A percentile compares a stretch with the other conserved stretches of the same genome.
phyloP scores from a whole-genome alignment of 2,113 vertebrate species.

The Muntiacus reevesi region DNA sequence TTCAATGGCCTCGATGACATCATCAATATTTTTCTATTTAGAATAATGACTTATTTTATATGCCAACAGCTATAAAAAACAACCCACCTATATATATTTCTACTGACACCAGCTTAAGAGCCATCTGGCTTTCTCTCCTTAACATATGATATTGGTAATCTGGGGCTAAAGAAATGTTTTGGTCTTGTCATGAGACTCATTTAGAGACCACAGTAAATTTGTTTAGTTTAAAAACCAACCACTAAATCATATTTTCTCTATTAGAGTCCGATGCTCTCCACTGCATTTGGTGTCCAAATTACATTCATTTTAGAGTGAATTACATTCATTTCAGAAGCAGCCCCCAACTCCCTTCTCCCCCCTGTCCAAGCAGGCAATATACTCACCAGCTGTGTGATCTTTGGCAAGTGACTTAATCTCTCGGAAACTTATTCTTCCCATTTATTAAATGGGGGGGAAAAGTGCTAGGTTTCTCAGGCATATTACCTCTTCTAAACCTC shows the following conservation, averaged over 20 bases:
- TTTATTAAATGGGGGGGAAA: neutral
- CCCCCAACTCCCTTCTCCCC: slow-evolving; percentile 36
- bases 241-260: slow-evolving; percentile 83
- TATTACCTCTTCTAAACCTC: neutral
- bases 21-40: slow-evolving; percentile 88
- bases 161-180: slow-evolving; percentile 77
- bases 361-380: slow-evolving; percentile 50
- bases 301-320: slow-evolving; percentile 80
- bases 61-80: slow-evolving; percentile 83
- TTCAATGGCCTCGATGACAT: slow-evolving; percentile 83
- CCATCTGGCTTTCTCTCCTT: slow-evolving; percentile 77
- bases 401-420: slow-evolving; percentile 59
- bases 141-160: slow-evolving; percentile 81
- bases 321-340: slow-evolving; percentile 76
- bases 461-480: neutral
- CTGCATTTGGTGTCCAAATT: slow-evolving; percentile 82
- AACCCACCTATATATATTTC: slow-evolving; percentile 81
- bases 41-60: slow-evolving; percentile 87
- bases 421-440: slow-evolving; percentile 40
- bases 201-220: slow-evolving; percentile 84
- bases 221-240: slow-evolving; percentile 80
- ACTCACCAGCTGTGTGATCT: slow-evolving; percentile 66
- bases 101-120: slow-evolving; percentile 78
- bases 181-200: slow-evolving; percentile 80
- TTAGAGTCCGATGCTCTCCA: slow-evolving; percentile 76